These are phyloP conservation scores for Pelobates cultripes DNA, from an alignment of 2,797 vertebrate species.

Conservation along the genomic window DNA sequence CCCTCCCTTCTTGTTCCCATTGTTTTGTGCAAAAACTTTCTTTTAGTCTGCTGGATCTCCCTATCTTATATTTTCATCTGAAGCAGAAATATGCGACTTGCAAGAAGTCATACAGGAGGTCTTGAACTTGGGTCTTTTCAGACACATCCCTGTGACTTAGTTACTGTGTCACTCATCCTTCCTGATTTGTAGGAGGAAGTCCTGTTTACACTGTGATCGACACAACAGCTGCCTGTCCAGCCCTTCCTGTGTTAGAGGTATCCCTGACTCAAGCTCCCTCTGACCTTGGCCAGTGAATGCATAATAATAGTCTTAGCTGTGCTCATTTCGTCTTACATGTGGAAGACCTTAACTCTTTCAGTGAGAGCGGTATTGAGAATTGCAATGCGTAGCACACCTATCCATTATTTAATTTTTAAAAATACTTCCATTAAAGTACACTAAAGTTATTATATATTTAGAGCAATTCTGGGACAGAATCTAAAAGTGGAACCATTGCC, in stretches of 20 bases:
- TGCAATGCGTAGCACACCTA: too few relatives aligned
- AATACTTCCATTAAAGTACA: too few relatives aligned
- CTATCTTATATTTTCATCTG: neutral
- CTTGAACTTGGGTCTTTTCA: conserved; percentile 36
- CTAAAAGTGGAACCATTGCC: too few relatives aligned
- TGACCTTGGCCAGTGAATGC: conserved; percentile 44
- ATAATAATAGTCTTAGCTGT: conserved; percentile 6
- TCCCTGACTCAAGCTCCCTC: conserved; percentile 37
- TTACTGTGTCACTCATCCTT: conserved; percentile 53
- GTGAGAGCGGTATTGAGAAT: neutral
- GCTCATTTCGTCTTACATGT: neutral
- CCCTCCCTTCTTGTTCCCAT: neutral
- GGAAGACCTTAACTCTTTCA: neutral
- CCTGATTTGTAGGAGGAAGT: conserved; percentile 55
- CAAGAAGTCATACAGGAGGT: conserved; percentile 38
- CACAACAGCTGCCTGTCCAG: conserved; percentile 54
- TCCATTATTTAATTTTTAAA: too few relatives aligned
- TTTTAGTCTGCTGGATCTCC: neutral
- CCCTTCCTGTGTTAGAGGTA: conserved; percentile 56
- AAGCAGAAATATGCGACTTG: neutral
- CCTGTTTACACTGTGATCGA: conserved; percentile 54
- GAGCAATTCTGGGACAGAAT: too few relatives aligned
- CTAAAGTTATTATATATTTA: too few relatives aligned
- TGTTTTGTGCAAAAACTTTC: neutral
- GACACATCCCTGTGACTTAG: conserved; percentile 32